Percentiles rank a stretch among this genome's conserved stretches.
Evolutionary conservation across 2,888 invertebrate species (phyloP).

Genomic region (Mystacides longicornis): DNA sequence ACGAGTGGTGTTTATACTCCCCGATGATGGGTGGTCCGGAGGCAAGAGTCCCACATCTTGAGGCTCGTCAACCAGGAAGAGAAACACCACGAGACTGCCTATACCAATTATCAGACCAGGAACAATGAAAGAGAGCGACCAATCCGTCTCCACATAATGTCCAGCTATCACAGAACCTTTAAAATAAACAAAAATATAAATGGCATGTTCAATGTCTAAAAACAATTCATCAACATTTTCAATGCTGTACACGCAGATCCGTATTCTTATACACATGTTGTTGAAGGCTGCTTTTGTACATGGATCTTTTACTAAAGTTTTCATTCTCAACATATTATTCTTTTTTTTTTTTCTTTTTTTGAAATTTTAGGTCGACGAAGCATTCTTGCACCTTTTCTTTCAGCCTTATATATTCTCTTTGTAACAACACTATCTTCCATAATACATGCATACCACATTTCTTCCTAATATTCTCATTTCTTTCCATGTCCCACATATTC

Average conservation of each 20-base stretch:
- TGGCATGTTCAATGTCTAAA: too few species aligned
- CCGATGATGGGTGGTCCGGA: conserved; percentile 33
- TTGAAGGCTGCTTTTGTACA: too few species aligned
- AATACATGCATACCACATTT: too few species aligned
- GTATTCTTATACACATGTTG: too few species aligned
- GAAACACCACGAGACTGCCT: conserved; percentile 66
- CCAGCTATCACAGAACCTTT: conserved; percentile 77
- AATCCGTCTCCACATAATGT: conserved; percentile 74
- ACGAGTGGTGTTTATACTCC: conserved; percentile 16
- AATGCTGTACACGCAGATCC: too few species aligned
- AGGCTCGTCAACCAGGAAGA: conserved; percentile 81
- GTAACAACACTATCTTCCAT: too few species aligned
- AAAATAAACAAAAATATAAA: too few species aligned
- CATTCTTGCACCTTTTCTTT: background rate
- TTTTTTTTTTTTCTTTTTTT: background rate
- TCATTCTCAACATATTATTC: background rate
- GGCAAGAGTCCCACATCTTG: conserved; percentile 58
- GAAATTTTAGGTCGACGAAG: background rate
- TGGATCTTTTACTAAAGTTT: background rate
- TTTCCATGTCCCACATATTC: too few species aligned
- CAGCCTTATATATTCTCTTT: too few species aligned
- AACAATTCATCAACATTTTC: too few species aligned
- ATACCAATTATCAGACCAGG: conserved; percentile 77
- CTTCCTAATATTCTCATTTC: too few species aligned
- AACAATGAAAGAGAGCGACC: conserved; percentile 88